Evolutionary conservation across 2,797 vertebrate genomes (phyloP), one percentile per base, ranked within the genome.

Genomic region (Lemur catta): DNA sequence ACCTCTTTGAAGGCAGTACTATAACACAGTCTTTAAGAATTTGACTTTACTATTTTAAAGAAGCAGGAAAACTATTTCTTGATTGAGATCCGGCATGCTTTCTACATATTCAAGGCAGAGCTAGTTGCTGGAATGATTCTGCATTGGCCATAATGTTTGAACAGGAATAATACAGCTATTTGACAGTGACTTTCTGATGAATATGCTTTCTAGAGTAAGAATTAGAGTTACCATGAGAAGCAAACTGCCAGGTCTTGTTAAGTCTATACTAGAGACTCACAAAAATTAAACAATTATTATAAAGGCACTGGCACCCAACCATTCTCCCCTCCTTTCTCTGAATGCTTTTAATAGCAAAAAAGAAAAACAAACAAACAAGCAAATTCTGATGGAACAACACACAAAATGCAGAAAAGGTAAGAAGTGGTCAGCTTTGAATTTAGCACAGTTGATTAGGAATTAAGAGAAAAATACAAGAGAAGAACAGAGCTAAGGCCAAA

Each of bases 31-130:
- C 48, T 72, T 88, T 78, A 33, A 93, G 30, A 97, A 74, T n/a
- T 67, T 84, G 52, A 78, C 35, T 67, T 33, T n/a, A 38, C 33
- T 35, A 46, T 71, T 91, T 96, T 91, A 76, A 95, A 88, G 59
- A 24, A 84, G 35, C 2, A 72, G 24, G 50, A 65, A 57, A 82
- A 89, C 38, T 61, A 79, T 35, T 13, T 84, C 71, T 69, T 46
- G 4, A 59, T 33, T 85, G 30, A 38, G 26, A 92, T 5, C 35
- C 1, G 1, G 14, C 28, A n/a, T 38, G 28, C 35, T 35, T 78
- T 48, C 38, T 46, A 35, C 3, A 65, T 13, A 71, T 33, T 24
- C 43, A 38, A 69, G 28, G 80, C 35, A 75, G 88, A 96, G 38
- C 8, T 79, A 69, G 69, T 1, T 96, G 55, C n/a, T 92, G 79